These are phyloP conservation scores for Eclectus roratus DNA, from an alignment of 2,113 vertebrate species.

Conservation along the genomic window DNA sequence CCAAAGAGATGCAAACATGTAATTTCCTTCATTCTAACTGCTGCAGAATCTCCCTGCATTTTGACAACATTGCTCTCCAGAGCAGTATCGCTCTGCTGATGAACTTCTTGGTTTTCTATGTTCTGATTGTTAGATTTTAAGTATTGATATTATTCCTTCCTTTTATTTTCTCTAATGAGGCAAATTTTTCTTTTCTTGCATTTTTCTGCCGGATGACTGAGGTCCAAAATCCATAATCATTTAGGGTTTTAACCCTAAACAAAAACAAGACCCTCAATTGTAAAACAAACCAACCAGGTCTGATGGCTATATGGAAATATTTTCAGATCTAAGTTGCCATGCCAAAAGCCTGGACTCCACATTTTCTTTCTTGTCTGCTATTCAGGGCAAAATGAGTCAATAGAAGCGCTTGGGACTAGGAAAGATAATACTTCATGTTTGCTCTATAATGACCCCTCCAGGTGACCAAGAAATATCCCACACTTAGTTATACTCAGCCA, in stretches of 20 bases:
- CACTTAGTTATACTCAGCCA: not conserved
- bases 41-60: not conserved
- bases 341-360: constrained; percentile 39
- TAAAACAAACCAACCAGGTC: not conserved
- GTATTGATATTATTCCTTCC: not conserved
- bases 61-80: not conserved
- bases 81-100: not conserved
- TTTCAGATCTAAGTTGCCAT: not conserved
- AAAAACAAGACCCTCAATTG: not conserved
- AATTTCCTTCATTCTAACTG: not conserved
- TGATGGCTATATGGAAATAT: not conserved
- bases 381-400: not conserved
- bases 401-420: not conserved
- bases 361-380: constrained; percentile 23
- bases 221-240: not conserved
- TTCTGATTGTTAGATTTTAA: not conserved
- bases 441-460: not conserved
- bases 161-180: not conserved
- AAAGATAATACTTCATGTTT: constrained; percentile 8
- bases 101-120: not conserved
- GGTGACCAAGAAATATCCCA: not conserved
- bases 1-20: not conserved
- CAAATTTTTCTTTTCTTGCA: not conserved
- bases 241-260: not conserved
- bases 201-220: not conserved